Evolutionary conservation across 2,888 invertebrate species (phyloP), one percentile per base, ranked within the genome.

Genomic region (Aradus depressus): DNA sequence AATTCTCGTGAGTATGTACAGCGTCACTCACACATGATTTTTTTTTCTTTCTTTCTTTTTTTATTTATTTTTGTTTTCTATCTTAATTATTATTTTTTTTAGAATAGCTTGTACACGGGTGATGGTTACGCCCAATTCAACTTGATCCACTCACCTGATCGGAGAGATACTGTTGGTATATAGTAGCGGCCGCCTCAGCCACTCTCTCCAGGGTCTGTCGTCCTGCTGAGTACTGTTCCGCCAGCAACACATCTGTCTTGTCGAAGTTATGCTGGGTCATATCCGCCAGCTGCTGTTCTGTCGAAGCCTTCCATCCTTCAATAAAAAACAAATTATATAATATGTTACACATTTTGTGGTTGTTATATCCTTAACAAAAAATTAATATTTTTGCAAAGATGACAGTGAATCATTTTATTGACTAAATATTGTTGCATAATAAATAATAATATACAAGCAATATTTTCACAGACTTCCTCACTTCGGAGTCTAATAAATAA

Each of bases 101-200:
- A n/a, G n/a, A n/a, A n/a, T n/a, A n/a, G n/a, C n/a, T n/a, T n/a
- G n/a, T n/a, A n/a, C n/a, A n/a, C n/a, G n/a, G n/a, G n/a, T n/a
- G n/a, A n/a, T n/a, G n/a, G n/a, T n/a, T n/a, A n/a, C n/a, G n/a
- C n/a, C n/a, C n/a, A n/a, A n/a, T n/a, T n/a, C n/a, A n/a, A n/a
- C n/a, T n/a, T n/a, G n/a, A n/a, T n/a, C n/a, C n/a, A n/a, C n/a
- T 52, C 57, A 71, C 76, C 67, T 81, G 81, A 58, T 83, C 82
- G 25, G 82, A 77, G 23, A 87, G 69, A 67, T 84, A 87, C 64
- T 85, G 84, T 54, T 84, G 80, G 64, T 79, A 81, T 58, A 87
- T 82, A 63, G 79, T 80, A 44, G 73, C 67, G 6, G 85, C 85
- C 4, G 84, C 83, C 60, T 81, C 79, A 52, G 80, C 74, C 54